Base-by-base conservation (phyloP, 2,888 invertebrate genomes). In the Embidobia sp. region DNA sequence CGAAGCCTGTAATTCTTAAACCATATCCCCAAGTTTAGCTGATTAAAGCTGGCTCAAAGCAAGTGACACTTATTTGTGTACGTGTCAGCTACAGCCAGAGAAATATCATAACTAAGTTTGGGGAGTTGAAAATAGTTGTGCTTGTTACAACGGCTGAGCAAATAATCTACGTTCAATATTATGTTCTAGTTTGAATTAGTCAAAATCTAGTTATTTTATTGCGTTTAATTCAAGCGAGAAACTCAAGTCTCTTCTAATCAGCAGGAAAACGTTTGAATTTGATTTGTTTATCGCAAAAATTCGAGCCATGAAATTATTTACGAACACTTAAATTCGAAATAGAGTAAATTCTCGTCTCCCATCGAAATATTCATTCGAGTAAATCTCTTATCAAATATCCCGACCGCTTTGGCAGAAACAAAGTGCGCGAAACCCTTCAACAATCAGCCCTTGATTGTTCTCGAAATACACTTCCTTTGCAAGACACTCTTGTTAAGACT, bases 1-100 rank as follows among this genome's bases (percentile, higher is more conserved):
- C n/a, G n/a, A n/a, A n/a, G n/a, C n/a, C n/a, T n/a, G n/a, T n/a
- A n/a, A 16, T 40, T 55, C 55, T 55, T 55, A 55, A 26, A 40
- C 40, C 27, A n/a, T 35, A 27, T 40, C 27, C 55, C 16, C 37
- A 55, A 55, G 55, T 51, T 55, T 26, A 27, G 40, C 55, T 37
- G 40, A 33, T 55, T 40, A 55, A 55, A 55, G 40, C 27, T 3
- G n/a, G 10, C n/a, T 37, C 40, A 26, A 22, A 55, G 42, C 18
- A n/a, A 8, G 42, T 35, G 33, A 22, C 19, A 51, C 22, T 40
- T 55, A 42, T 55, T 42, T 29, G 10, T 15, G 11, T 49, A 40
- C 37, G 37, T 53, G 53, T 53, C 53, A 40, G 27, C 53, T 26
- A 16, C 53, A 53, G 3, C 27, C 53, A 40, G 37, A 16, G 16